Evolutionary conservation across 1,140 invertebrate species (phyloP).

Genomic region (Heliothis subflexa): DNA sequence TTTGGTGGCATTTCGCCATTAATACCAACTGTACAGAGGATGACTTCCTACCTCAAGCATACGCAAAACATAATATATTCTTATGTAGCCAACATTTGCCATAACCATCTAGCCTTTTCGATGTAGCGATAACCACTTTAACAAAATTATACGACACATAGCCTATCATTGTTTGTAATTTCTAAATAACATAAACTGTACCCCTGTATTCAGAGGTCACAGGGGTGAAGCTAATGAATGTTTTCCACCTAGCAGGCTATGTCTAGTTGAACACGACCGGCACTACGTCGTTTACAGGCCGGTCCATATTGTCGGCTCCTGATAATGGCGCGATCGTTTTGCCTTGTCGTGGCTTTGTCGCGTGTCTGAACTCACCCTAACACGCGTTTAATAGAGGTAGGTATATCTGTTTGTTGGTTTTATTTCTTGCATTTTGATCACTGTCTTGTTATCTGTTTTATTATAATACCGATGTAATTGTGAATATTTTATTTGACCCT

Average conservation of each 20-base stretch:
- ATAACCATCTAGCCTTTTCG: too few relatives aligned
- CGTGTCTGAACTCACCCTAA: conserved; percentile 18
- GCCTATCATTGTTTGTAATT: not conserved
- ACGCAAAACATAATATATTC: too few relatives aligned
- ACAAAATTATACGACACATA: not conserved
- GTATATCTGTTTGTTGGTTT: conserved; percentile 5
- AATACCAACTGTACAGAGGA: too few relatives aligned
- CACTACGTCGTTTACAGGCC: conserved; percentile 15
- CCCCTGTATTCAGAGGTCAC: conserved; percentile 3
- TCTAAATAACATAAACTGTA: conserved; percentile 1
- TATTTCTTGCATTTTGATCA: not conserved
- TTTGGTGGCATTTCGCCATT: too few relatives aligned
- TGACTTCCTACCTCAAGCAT: too few relatives aligned
- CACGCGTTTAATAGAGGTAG: not conserved
- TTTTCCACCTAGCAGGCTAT: conserved; percentile 14
- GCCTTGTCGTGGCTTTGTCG: conserved; percentile 13
- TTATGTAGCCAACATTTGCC: too few relatives aligned
- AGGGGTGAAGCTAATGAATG: conserved; percentile 8
- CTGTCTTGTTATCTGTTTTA: not conserved
- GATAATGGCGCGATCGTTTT: conserved; percentile 11
- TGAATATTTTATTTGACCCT: not conserved
- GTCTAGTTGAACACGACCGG: conserved; percentile 15
- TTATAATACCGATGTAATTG: not conserved
- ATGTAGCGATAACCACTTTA: not conserved
- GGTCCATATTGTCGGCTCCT: conserved; percentile 24